Evolutionary conservation across 2,888 invertebrate genomes (phyloP), one percentile per base, ranked within the genome.

Genomic region (Empis livida): DNA sequence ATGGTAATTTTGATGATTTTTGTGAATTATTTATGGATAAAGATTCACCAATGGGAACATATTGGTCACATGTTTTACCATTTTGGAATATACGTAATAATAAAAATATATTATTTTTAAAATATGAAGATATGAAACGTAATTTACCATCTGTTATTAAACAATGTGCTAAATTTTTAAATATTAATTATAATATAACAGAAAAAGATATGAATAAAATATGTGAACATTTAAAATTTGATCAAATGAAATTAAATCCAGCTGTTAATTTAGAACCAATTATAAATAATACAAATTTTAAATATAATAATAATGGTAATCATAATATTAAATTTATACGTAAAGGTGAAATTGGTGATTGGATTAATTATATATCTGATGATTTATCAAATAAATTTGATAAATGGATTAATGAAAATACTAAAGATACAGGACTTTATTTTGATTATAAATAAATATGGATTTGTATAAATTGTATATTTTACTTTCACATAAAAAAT

Each of bases 41-140:
- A 42, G 75, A 75, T 50, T 75, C 80, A 43, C 80, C 79, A 1
- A 72, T 78, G 50, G 79, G 65, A n/a, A 76, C 79, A 0, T 76
- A 82, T 31, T 80, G 79, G 77, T 74, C 74, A 55, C 83, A 84
- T 61, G 75, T 73, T 53, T 64, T 68, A 69, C 74, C 76, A 45
- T 86, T 82, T 62, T 86, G 87, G 86, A 75, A 79, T 47, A 73
- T 75, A 42, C 75, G 80, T 16, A 63, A 82, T 55, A 80, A 85
- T 45, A 71, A 79, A 1, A 86, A 89, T 59, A 68, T 90, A 2
- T 71, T 89, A 9, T 84, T 88, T 62, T 70, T 90, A 42, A 84
- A 81, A 56, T 90, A 86, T 60, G 90, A 90, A 70, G 85, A 89
- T 49, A 81, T 90, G 79, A 83, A 84, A 58, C 73, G 71, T 45